Conservation (phyloP, 1,140 invertebrate genomes). For the Galleria mellonella region DNA sequence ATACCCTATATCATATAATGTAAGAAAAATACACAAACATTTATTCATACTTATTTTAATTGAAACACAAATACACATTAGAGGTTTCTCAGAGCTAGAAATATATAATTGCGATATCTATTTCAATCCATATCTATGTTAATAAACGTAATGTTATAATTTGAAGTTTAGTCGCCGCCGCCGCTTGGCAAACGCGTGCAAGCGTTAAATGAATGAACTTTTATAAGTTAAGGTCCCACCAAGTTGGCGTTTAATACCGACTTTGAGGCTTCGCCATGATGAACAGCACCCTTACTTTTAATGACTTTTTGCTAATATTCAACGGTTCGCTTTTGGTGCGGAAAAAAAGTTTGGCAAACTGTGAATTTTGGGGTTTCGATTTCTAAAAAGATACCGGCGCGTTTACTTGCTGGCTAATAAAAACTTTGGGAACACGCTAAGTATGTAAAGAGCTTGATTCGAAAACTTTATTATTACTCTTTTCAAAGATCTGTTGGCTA, state of each 20-base stretch:
- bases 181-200: conserved; percentile 33
- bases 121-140: too few relatives aligned
- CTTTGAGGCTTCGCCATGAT: conserved; percentile 59
- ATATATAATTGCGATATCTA: too few relatives aligned
- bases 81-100: too few relatives aligned
- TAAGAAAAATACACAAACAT: too few relatives aligned
- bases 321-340: conserved; percentile 35
- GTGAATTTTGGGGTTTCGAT: conserved; percentile 27
- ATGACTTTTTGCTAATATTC: conserved; percentile 71
- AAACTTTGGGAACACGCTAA: not conserved
- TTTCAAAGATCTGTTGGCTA: too few relatives aligned
- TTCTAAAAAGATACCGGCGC: conserved; percentile 12
- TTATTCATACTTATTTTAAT: too few relatives aligned
- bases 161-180: conserved; percentile 40
- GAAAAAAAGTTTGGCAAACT: conserved; percentile 41
- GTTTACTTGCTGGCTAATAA: not conserved
- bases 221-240: conserved; percentile 59
- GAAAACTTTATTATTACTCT: not conserved
- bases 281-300: conserved; percentile 66
- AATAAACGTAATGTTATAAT: conserved; percentile 17
- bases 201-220: conserved; percentile 73
- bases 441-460: not conserved
- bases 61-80: too few relatives aligned
- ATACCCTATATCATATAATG: too few relatives aligned
- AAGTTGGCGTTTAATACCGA: conserved; percentile 58